A percentile compares a stretch with the other conserved stretches of the same genome.
These are phyloP conservation scores for Tenthredo notha DNA, from an alignment of 2,888 invertebrate genomes.

Conservation along the genomic window DNA sequence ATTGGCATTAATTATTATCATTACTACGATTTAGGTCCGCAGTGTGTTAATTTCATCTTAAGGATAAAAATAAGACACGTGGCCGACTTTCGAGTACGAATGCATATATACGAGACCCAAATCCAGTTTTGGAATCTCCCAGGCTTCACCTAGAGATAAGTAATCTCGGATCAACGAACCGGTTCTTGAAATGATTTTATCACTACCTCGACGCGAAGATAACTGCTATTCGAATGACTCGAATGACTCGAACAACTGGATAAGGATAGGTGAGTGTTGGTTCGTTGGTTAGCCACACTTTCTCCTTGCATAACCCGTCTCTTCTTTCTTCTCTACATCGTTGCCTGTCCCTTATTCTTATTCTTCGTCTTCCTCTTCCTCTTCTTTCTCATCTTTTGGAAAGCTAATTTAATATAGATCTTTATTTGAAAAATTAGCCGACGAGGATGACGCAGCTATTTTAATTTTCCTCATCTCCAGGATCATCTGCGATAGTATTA, in stretches of 20 bases:
- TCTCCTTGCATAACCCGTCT: constrained; percentile 38
- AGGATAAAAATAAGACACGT: constrained; percentile 6
- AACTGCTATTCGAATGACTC: constrained; percentile 31
- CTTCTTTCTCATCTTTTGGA: background rate
- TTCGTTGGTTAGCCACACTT: constrained; percentile 21
- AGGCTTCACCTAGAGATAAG: constrained; percentile 18
- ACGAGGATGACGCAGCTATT: background rate
- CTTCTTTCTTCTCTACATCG: constrained; percentile 4
- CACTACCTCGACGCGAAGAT: constrained; percentile 8
- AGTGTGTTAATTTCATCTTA: background rate
- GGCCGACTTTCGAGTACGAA: constrained; percentile 18
- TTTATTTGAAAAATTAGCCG: background rate
- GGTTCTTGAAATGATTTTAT: constrained; percentile 44
- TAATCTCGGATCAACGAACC: constrained; percentile 41
- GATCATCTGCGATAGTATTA: background rate
- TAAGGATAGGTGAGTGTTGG: constrained; percentile 31
- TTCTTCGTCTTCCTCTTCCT: background rate
- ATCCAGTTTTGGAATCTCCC: constrained; percentile 41
- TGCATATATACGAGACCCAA: background rate
- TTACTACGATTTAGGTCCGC: no score
- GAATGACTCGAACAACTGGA: constrained; percentile 30
- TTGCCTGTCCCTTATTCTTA: background rate
- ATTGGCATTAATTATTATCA: background rate
- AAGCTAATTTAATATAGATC: background rate
- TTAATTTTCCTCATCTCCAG: background rate